These are phyloP conservation scores for Leptinotarsa texana DNA, from an alignment of 1,140 invertebrate genomes.

Conservation along the genomic window DNA sequence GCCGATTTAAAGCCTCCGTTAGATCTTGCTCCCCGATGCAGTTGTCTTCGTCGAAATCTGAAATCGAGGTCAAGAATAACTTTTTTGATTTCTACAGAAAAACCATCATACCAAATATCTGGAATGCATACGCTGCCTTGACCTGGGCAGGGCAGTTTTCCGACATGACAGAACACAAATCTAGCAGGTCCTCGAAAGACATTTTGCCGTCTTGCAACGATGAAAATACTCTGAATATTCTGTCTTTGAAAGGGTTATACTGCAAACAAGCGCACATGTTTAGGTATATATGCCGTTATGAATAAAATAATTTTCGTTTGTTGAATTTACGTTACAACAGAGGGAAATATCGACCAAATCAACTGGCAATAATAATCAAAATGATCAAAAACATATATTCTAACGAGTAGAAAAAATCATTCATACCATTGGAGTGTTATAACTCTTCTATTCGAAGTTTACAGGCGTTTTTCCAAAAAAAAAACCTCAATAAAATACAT, in stretches of 20 bases:
- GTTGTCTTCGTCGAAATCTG: conserved; percentile 66
- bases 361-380: too few species aligned
- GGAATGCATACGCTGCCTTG: conserved; percentile 77
- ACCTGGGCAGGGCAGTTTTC: conserved; percentile 68
- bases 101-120: conserved; percentile 67
- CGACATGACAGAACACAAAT: conserved; percentile 75
- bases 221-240: conserved; percentile 74
- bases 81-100: conserved; percentile 2
- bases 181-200: conserved; percentile 76
- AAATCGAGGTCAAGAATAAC: conserved; percentile 30
- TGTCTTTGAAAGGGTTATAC: conserved; percentile 73
- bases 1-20: conserved; percentile 58
- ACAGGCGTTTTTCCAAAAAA: too few species aligned
- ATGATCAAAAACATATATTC: too few species aligned
- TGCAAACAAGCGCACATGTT: conserved; percentile 49
- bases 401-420: too few species aligned
- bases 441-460: too few species aligned
- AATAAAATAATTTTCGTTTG: too few species aligned
- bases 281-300: too few species aligned
- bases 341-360: too few species aligned
- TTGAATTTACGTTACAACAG: too few species aligned
- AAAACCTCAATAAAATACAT: too few species aligned
- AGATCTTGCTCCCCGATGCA: conserved; percentile 62
- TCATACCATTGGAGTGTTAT: too few species aligned
- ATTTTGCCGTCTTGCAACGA: conserved; percentile 66